Percentiles rank a stretch among this genome's conserved stretches.
Evolutionary conservation across 2,888 invertebrate species (phyloP).

Genomic region (Acrobasis suavella): DNA sequence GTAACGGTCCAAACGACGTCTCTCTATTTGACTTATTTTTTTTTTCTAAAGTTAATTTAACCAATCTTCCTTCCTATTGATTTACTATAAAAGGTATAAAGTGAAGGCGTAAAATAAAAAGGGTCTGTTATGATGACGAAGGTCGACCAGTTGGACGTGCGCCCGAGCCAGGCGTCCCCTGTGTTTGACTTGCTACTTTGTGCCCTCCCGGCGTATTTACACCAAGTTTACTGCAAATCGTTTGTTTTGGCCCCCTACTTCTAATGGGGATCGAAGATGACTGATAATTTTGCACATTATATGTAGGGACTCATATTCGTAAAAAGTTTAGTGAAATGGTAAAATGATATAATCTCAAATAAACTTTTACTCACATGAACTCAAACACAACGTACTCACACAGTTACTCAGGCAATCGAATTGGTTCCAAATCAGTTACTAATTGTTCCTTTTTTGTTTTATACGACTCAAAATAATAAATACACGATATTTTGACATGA

Average conservation of each 20-base stretch:
- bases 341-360: too few species aligned
- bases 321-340: background rate
- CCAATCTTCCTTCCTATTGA: background rate
- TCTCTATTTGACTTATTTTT: too few species aligned
- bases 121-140: slow-evolving; percentile 16
- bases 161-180: slow-evolving; percentile 2
- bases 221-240: slow-evolving; percentile 12
- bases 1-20: too few species aligned
- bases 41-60: too few species aligned
- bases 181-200: slow-evolving; percentile 21
- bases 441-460: too few species aligned
- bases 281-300: background rate
- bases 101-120: slow-evolving; percentile 9
- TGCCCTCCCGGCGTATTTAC: slow-evolving; percentile 8
- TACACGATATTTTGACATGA: too few species aligned
- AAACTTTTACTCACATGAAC: too few species aligned
- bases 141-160: slow-evolving; percentile 19
- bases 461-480: too few species aligned
- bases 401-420: too few species aligned
- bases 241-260: slow-evolving; percentile 11
- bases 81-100: slow-evolving; percentile 5
- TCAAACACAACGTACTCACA: too few species aligned
- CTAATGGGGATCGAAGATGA: slow-evolving; percentile 2
- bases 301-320: too few species aligned
- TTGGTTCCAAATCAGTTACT: too few species aligned